A percentile compares a stretch with the other conserved stretches of the same genome.
These are phyloP conservation scores for Balearica regulorum DNA, from an alignment of 2,797 vertebrate genomes.

Conservation along the genomic window DNA sequence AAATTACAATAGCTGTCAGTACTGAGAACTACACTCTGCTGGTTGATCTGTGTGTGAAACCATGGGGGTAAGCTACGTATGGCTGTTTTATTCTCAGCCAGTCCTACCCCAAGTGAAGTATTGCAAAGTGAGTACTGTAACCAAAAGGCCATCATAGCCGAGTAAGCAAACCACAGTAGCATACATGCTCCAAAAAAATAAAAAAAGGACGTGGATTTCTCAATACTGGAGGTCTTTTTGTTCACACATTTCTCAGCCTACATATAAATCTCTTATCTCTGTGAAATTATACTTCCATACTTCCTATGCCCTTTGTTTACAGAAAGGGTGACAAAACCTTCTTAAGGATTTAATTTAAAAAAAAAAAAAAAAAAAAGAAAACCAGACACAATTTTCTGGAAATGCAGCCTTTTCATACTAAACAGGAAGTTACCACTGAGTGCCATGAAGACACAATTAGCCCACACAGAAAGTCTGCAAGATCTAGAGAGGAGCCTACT, in stretches of 20 bases:
- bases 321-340: neutral
- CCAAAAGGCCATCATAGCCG: neutral
- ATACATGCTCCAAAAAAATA: neutral
- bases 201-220: neutral
- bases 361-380: neutral
- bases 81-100: neutral
- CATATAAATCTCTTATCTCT: slow-evolving; percentile 10
- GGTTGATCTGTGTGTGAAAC: neutral
- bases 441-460: neutral
- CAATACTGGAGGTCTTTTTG: neutral
- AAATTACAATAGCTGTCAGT: neutral
- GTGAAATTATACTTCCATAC: slow-evolving; percentile 34
- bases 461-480: neutral
- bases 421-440: neutral
- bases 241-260: neutral
- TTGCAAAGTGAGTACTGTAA: neutral
- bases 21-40: neutral
- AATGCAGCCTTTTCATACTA: neutral
- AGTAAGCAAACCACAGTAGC: neutral
- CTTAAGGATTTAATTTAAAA: neutral
- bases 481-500: neutral
- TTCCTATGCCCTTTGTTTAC: slow-evolving; percentile 25
- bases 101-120: neutral
- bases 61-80: neutral
- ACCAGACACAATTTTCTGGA: slow-evolving; percentile 8